phyloP scores from a whole-genome alignment of 1,140 invertebrate species.

The Coboldia fuscipes region DNA sequence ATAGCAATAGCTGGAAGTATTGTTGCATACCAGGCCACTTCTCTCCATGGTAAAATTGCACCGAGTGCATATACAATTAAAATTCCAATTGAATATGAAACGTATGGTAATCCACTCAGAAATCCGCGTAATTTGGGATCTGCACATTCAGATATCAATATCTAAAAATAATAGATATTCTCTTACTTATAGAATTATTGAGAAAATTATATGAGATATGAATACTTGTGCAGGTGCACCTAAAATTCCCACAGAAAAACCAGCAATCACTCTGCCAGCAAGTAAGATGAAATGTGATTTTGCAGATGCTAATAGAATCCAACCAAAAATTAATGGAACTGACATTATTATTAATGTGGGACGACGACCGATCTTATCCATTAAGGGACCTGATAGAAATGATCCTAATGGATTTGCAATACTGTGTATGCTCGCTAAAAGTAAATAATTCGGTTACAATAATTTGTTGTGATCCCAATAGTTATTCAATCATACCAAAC shows the following conservation, averaged over 20 bases:
- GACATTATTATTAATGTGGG: constrained; percentile 30
- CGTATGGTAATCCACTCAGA: constrained; percentile 37
- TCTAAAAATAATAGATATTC: constrained; percentile 22
- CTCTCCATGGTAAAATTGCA: constrained; percentile 34
- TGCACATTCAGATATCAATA: constrained; percentile 46
- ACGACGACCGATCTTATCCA: constrained; percentile 35
- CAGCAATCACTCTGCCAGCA: constrained; percentile 38
- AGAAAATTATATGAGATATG: not conserved
- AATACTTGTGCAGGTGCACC: constrained; percentile 40
- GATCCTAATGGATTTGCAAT: constrained; percentile 40
- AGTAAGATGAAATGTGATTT: constrained; percentile 31
- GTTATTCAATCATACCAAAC: constrained; percentile 28
- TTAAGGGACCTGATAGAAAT: constrained; percentile 34
- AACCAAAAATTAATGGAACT: constrained; percentile 34
- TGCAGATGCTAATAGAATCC: constrained; percentile 36
- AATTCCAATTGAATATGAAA: constrained; percentile 48
- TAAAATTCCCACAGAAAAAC: constrained; percentile 42
- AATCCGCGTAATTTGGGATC: constrained; percentile 41
- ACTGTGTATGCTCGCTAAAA: constrained; percentile 40
- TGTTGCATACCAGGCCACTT: constrained; percentile 35
- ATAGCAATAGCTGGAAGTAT: constrained; percentile 32
- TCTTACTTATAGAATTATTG: too few species aligned
- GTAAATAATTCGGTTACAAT: constrained; percentile 7
- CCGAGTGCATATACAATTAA: constrained; percentile 44
- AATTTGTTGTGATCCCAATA: not conserved